phyloP scores from a whole-genome alignment of 2,113 vertebrate genomes.

The Ctenodactylus gundi region DNA sequence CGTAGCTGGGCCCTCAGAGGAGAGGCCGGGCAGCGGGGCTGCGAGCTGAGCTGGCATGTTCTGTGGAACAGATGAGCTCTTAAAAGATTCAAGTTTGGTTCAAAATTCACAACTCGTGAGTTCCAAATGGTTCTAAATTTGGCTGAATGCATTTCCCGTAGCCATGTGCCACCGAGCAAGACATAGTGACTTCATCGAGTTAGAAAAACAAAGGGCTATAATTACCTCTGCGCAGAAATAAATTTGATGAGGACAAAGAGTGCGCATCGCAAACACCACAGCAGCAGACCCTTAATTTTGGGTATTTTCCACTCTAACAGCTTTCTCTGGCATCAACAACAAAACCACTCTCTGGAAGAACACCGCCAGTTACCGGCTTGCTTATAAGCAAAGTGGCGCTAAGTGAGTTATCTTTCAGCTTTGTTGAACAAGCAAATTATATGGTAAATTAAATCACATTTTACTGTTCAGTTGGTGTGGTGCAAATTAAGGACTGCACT shows the following conservation, averaged over 20 bases:
- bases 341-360: conserved; percentile 39
- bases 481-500: conserved; percentile 64
- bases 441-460: conserved; percentile 79
- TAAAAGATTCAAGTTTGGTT: conserved; percentile 78
- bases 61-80: conserved; percentile 74
- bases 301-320: conserved; percentile 63
- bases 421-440: conserved; percentile 81
- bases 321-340: conserved; percentile 63
- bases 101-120: conserved; percentile 77
- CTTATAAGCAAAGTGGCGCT: conserved; percentile 71
- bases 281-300: conserved; percentile 61
- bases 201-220: conserved; percentile 70
- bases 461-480: conserved; percentile 70
- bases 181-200: conserved; percentile 67
- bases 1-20: neutral
- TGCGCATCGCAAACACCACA: neutral
- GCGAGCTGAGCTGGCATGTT: conserved; percentile 34
- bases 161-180: conserved; percentile 65
- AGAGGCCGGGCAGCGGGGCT: neutral
- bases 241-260: conserved; percentile 69
- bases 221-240: conserved; percentile 63
- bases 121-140: conserved; percentile 79
- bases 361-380: conserved; percentile 56
- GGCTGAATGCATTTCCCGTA: conserved; percentile 55
- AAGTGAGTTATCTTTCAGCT: conserved; percentile 79